Conservation (phyloP, 2,797 vertebrate species). For the Falco novaeseelandiae region DNA sequence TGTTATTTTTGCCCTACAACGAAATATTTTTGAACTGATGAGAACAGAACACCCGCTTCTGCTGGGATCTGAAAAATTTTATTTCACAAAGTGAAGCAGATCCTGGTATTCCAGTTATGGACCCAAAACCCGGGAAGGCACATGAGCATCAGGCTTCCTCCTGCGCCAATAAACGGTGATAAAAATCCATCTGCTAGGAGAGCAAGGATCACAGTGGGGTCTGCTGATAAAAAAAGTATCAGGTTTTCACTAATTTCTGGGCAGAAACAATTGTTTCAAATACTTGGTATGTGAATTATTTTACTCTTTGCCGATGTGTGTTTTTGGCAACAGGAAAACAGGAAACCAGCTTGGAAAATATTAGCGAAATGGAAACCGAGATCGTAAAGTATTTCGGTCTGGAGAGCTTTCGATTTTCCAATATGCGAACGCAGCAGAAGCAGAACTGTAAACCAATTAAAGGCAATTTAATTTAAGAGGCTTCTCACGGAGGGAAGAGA, state of each 20-base stretch:
- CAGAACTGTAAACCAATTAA: constrained; percentile 14
- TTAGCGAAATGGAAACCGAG: background rate
- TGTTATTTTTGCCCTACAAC: background rate
- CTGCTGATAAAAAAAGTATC: background rate
- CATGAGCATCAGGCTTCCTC: accelerated
- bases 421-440: background rate
- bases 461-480: background rate
- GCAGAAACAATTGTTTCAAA: background rate
- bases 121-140: background rate
- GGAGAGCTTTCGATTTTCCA: constrained; percentile 7
- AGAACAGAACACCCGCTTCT: background rate
- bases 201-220: background rate
- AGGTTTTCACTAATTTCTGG: background rate
- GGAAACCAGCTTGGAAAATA: constrained; percentile 53
- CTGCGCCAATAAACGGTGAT: accelerated
- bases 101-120: background rate
- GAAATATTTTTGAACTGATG: background rate
- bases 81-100: background rate
- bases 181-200: background rate
- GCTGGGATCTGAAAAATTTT: background rate
- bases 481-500: background rate
- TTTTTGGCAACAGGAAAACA: constrained; percentile 46
- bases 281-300: background rate
- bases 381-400: background rate
- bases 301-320: background rate